Evolutionary conservation across 2,797 vertebrate species (phyloP).

Genomic region (Australoheros facetus): DNA sequence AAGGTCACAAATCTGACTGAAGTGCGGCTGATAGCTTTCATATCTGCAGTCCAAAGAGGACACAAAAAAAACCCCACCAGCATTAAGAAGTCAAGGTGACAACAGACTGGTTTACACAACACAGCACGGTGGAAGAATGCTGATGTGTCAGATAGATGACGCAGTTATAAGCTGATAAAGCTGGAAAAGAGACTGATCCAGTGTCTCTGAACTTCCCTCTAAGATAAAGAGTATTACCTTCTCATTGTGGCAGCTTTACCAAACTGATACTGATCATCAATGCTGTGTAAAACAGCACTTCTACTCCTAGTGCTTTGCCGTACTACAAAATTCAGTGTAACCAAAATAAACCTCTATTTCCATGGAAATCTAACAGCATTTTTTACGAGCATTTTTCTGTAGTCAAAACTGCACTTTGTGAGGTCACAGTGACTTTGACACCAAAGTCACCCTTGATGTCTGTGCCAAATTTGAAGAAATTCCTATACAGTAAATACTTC

Average conservation of each 20-base stretch:
- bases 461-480: not conserved
- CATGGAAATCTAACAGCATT: not conserved
- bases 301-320: not conserved
- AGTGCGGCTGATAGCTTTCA: constrained; percentile 31
- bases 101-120: constrained; percentile 28
- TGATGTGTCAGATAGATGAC: not conserved
- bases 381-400: not conserved
- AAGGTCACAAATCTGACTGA: constrained; percentile 49
- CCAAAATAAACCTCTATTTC: not conserved
- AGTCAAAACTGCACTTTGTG: not conserved
- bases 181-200: not conserved
- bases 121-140: not conserved
- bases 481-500: not conserved
- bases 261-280: not conserved
- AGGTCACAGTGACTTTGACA: not conserved
- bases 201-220: not conserved
- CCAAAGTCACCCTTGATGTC: not conserved
- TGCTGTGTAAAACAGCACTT: not conserved
- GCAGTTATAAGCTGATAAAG: not conserved
- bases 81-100: constrained; percentile 6
- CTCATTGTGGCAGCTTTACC: not conserved
- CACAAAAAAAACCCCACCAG: not conserved
- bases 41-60: constrained; percentile 45
- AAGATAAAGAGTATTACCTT: not conserved
- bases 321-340: not conserved